These are phyloP conservation scores for Cladopsammia gracilis DNA, from an alignment of 64 coral and sea anemone genomes.

Conservation along the genomic window DNA sequence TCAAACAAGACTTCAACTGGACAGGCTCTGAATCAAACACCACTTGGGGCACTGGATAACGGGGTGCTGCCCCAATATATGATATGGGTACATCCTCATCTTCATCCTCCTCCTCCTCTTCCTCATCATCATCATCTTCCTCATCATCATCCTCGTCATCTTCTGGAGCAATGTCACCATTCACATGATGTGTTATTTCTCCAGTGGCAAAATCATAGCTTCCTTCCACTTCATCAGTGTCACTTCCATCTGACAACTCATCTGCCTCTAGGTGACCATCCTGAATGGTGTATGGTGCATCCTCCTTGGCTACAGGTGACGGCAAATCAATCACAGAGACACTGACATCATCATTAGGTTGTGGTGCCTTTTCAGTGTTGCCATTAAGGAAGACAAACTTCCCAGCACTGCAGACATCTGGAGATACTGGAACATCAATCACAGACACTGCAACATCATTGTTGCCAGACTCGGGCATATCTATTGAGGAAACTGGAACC, in stretches of 20 bases:
- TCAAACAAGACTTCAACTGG: slow-evolving; percentile 72
- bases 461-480: slow-evolving; percentile 74
- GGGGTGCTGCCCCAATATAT: slow-evolving; percentile 33
- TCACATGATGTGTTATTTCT: not conserved
- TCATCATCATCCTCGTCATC: slow-evolving; percentile 23
- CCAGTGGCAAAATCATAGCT: slow-evolving; percentile 83
- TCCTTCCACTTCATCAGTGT: slow-evolving; percentile 63
- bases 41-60: slow-evolving; percentile 58
- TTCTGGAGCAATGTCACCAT: not conserved
- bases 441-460: slow-evolving; percentile 67
- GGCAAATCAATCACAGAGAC: slow-evolving; percentile 59
- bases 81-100: slow-evolving; percentile 60
- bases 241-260: slow-evolving; percentile 58
- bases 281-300: not conserved
- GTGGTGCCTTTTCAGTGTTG: not conserved
- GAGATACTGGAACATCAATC: slow-evolving; percentile 65
- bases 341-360: slow-evolving; percentile 62
- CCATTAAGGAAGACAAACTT: slow-evolving; percentile 21
- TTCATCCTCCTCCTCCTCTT: slow-evolving; percentile 66
- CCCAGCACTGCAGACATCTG: slow-evolving; percentile 15
- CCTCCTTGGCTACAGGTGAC: not conserved
- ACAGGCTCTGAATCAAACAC: slow-evolving; percentile 79
- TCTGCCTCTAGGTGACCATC: slow-evolving; percentile 33
- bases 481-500: slow-evolving; percentile 82
- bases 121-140: slow-evolving; percentile 4